Conservation (phyloP, 2,113 vertebrate genomes). For the Ptyas mucosa region DNA sequence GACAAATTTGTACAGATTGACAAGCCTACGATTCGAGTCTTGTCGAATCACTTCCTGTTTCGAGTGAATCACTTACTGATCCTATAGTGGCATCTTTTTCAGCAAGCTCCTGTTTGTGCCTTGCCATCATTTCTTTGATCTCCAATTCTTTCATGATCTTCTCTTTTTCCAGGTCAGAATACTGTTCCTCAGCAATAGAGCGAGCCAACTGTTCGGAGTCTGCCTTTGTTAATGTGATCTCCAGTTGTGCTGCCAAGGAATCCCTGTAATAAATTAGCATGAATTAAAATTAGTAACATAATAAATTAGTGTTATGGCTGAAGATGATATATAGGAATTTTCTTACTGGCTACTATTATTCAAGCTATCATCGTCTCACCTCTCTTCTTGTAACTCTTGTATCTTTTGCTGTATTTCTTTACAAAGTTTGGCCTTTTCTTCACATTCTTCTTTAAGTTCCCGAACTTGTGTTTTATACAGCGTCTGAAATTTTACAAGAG, state of each 20-base stretch:
- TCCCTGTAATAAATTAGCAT: constrained; percentile 74
- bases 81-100: constrained; percentile 94
- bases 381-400: constrained; percentile 93
- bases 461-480: constrained; percentile 97
- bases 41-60: background rate
- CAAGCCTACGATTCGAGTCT: background rate
- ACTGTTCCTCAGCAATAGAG: constrained; percentile 97
- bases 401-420: constrained; percentile 93
- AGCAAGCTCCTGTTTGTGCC: constrained; percentile 90
- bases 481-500: constrained; percentile 73
- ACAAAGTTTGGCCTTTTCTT: constrained; percentile 91
- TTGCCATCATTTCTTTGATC: constrained; percentile 99
- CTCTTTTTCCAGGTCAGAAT: constrained; percentile 97
- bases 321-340: background rate
- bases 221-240: constrained; percentile 96
- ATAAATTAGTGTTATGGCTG: background rate
- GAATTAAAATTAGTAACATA: background rate
- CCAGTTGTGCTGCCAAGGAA: constrained; percentile 93
- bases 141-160: constrained; percentile 99
- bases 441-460: constrained; percentile 97
- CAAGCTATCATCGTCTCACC: constrained; percentile 65
- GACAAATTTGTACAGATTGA: background rate
- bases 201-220: constrained; percentile 96
- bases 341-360: background rate
- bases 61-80: constrained; percentile 74